Evolutionary conservation across 2,888 invertebrate species (phyloP), one percentile per base, ranked within the genome.

Genomic region (Drosophila borealis): DNA sequence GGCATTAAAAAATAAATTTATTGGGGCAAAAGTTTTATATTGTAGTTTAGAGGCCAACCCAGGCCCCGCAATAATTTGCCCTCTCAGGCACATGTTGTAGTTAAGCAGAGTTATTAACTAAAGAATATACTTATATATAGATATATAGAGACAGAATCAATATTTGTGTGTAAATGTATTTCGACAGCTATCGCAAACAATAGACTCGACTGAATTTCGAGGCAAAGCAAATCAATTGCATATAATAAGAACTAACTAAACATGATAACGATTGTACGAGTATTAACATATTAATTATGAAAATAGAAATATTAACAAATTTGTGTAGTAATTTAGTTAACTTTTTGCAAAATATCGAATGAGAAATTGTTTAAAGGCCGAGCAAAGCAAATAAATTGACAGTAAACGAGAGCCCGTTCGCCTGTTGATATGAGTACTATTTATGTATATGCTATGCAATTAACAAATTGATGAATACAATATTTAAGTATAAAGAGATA

Each of bases 321-420:
- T 80, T 84, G 86, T 82, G 80, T 90, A 89, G 86, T 59, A 78
- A 83, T 67, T 79, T 84, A 88, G 87, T 80, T 86, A 83, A 80
- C 81, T 75, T 78, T 68, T 75, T 69, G 68, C 68, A 60, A 79
- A 79, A 63, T 71, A 67, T 74, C 46, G 54, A 73, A 53, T 59
- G 65, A 60, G 44, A 49, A 72, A 72, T 63, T 60, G 73, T 75
- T 70, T 14, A 50, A 21, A 19, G 10, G 19, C 37, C 45, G 10
- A 10, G 34, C 8, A 42, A 37, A 33, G 50, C 49, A 53, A 63
- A 29, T 14, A 34, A 51, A 70, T 59, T 50, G 36, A 72, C 37
- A 66, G 54, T 3, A 50, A 53, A 41, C 46, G 45, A 51, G 55
- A 55, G 51, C 44, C 14, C 36, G 45, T 39, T 25, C 19, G 6